These are phyloP conservation scores for Strigamia maritima DNA, from an alignment of 2,888 invertebrate genomes.

Conservation along the genomic window DNA sequence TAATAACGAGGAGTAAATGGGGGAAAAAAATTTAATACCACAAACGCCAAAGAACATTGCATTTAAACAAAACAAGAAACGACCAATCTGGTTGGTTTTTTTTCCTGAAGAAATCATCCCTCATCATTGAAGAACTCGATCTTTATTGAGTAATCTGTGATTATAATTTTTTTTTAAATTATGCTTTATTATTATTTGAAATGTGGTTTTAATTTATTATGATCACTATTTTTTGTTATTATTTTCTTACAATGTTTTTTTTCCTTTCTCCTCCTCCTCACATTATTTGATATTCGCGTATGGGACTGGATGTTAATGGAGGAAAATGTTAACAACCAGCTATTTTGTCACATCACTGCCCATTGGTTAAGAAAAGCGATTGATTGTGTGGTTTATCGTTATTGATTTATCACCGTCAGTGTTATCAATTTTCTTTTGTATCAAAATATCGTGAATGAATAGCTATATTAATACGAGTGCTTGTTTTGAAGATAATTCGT, in stretches of 20 bases:
- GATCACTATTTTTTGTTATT: neutral
- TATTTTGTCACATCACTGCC: constrained; percentile 12
- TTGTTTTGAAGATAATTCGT: constrained; percentile 13
- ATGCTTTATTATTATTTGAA: neutral
- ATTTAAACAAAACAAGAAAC: constrained; percentile 2
- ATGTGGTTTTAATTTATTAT: neutral
- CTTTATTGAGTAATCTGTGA: constrained; percentile 8
- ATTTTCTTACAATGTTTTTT: neutral
- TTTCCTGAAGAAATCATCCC: constrained; percentile 12
- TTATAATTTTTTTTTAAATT: constrained; percentile 12
- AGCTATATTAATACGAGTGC: neutral
- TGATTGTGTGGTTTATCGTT: neutral
- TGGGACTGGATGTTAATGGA: neutral
- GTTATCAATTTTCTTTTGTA: neutral
- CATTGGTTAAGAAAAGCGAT: neutral
- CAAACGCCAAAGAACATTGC: constrained; percentile 23
- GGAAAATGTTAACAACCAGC: neutral
- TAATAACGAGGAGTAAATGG: neutral
- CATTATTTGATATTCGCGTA: neutral
- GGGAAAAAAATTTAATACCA: neutral
- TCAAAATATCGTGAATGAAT: neutral
- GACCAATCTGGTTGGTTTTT: neutral
- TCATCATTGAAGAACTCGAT: constrained; percentile 8
- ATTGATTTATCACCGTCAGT: neutral
- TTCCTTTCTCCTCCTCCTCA: neutral